These are phyloP conservation scores for Ischnus inquisitorius DNA, from an alignment of 2,888 invertebrate species.

Conservation along the genomic window DNA sequence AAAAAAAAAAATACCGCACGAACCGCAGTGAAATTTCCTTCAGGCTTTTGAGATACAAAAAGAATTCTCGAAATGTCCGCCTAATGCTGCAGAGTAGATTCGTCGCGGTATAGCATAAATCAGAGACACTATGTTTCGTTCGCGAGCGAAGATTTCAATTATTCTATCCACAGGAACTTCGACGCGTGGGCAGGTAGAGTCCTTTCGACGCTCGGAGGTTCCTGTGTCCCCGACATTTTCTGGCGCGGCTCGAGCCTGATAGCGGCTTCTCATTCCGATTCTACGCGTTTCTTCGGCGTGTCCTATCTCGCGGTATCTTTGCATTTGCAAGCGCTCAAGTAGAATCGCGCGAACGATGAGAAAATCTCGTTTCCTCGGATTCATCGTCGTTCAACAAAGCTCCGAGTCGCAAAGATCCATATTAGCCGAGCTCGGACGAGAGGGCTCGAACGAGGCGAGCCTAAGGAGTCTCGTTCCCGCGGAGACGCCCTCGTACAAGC, in stretches of 20 bases:
- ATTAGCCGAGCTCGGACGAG: neutral
- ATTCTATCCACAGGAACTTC: slow-evolving; percentile 81
- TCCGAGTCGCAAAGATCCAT: neutral
- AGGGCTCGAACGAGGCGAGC: slow-evolving; percentile 21
- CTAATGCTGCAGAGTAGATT: too few relatives aligned
- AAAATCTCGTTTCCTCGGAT: neutral
- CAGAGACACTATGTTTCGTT: slow-evolving; percentile 17
- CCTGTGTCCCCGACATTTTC: neutral
- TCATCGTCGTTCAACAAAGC: slow-evolving; percentile 18
- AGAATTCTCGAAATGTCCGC: neutral
- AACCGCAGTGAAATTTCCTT: too few relatives aligned
- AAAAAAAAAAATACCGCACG: too few relatives aligned
- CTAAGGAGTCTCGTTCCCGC: slow-evolving; percentile 31
- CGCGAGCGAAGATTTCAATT: slow-evolving; percentile 77
- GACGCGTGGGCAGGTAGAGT: slow-evolving; percentile 81
- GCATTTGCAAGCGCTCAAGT: neutral
- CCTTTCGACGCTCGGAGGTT: slow-evolving; percentile 50
- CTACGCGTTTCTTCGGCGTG: neutral
- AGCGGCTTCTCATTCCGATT: slow-evolving; percentile 29
- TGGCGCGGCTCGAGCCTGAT: slow-evolving; percentile 32
- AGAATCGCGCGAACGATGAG: neutral
- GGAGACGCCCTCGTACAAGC: slow-evolving; percentile 18
- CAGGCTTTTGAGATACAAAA: too few relatives aligned
- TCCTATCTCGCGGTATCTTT: neutral
- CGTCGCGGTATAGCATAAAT: neutral